Conservation (phyloP, 1,140 invertebrate species). For the Vanessa tameamea region DNA sequence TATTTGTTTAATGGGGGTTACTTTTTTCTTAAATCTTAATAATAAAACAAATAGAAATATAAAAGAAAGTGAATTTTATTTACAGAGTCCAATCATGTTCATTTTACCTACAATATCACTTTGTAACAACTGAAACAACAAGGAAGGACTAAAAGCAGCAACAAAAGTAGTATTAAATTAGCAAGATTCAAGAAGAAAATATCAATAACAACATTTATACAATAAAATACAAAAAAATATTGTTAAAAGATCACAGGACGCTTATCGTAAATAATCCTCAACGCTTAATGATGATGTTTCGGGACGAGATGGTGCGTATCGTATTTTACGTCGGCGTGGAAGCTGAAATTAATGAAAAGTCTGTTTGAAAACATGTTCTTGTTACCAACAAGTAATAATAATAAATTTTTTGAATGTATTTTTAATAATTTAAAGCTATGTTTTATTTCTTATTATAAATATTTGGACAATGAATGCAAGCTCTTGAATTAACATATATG, state of each 20-base stretch:
- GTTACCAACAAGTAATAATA: no score
- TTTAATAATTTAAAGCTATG: no score
- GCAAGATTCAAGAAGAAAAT: neutral
- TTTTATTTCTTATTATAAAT: no score
- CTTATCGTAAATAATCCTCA: neutral
- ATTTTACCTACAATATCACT: neutral
- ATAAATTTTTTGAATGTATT: no score
- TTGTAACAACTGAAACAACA: neutral
- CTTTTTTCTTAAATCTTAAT: neutral
- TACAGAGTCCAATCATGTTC: neutral
- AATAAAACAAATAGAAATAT: neutral
- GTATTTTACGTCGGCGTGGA: constrained; percentile 54
- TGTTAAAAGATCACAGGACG: constrained; percentile 6
- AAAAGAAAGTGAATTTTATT: neutral
- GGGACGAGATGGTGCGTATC: constrained; percentile 24
- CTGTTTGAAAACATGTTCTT: neutral
- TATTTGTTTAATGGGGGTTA: no score
- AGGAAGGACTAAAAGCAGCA: neutral
- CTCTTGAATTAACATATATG: no score
- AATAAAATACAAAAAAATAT: constrained; percentile 3
- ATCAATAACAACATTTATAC: constrained; percentile 4
- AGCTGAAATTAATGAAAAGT: constrained; percentile 49
- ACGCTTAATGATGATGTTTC: constrained; percentile 9
- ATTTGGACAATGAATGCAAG: no score
- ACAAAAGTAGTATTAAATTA: neutral